phyloP scores from a whole-genome alignment of 2,888 invertebrate species.

The Drosophila melanosoma region DNA sequence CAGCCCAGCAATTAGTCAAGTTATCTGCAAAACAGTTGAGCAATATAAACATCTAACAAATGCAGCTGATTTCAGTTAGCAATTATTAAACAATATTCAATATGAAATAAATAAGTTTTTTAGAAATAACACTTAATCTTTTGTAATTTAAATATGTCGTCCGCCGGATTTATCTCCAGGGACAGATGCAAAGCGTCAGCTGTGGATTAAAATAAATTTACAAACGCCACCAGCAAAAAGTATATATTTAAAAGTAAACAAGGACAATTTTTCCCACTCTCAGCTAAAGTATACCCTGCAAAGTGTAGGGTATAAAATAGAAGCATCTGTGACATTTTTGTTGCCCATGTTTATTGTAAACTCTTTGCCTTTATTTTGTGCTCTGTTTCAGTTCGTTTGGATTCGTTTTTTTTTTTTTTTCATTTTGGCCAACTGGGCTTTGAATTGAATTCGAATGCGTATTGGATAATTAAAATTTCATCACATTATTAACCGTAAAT shows the following conservation, averaged over 20 bases:
- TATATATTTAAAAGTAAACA: not conserved
- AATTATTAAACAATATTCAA: not conserved
- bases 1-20: not conserved
- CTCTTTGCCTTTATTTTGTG: slow-evolving; percentile 42
- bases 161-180: not conserved
- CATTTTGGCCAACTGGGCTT: slow-evolving; percentile 15
- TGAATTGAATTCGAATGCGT: slow-evolving; percentile 39
- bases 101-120: not conserved
- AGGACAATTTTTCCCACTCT: not conserved
- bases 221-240: not conserved
- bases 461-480: slow-evolving; percentile 75
- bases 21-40: not conserved
- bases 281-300: not conserved
- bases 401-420: slow-evolving; percentile 10
- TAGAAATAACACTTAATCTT: no score
- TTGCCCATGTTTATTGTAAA: slow-evolving; percentile 46
- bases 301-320: not conserved
- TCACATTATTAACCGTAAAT: slow-evolving; percentile 68
- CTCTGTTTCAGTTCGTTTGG: not conserved
- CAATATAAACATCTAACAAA: not conserved
- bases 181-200: not conserved
- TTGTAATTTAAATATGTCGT: not conserved
- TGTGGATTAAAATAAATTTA: not conserved
- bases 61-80: not conserved
- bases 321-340: slow-evolving; percentile 25